These are phyloP conservation scores for Microcebus ravelobensis DNA, from an alignment of 2,113 vertebrate species.

Conservation along the genomic window DNA sequence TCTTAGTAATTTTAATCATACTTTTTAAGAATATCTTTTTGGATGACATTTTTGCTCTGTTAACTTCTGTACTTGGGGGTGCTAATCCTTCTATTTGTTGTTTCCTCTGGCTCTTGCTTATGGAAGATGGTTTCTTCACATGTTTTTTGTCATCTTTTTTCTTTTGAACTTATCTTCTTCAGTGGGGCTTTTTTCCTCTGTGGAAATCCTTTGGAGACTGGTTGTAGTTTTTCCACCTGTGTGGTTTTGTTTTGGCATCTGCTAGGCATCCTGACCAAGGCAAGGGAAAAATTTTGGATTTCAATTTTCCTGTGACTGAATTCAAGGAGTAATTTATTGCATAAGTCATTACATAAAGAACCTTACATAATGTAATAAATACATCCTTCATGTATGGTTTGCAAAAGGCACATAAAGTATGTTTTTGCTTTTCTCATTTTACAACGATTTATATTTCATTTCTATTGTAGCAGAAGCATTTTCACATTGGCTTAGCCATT, in stretches of 20 bases:
- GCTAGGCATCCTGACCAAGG: background rate
- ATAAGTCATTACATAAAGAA: background rate
- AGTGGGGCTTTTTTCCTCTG: background rate
- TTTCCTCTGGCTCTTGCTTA: background rate
- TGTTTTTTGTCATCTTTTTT: background rate
- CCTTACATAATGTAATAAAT: background rate
- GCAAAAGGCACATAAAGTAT: background rate
- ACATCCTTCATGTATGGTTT: background rate
- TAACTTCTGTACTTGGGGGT: background rate
- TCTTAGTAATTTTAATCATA: background rate
- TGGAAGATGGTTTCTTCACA: background rate
- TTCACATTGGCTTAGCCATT: background rate
- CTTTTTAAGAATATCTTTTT: background rate
- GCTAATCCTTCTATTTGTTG: background rate
- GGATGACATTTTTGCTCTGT: background rate
- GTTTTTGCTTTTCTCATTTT: background rate
- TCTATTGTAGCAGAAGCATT: background rate
- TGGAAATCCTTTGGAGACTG: conserved; percentile 6
- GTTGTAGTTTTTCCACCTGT: background rate
- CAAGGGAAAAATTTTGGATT: background rate
- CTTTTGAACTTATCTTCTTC: background rate
- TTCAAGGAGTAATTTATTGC: background rate
- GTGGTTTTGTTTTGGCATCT: background rate
- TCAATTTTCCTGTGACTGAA: background rate
- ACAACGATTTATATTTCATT: background rate